Evolutionary conservation across 2,888 invertebrate species (phyloP).

Genomic region (Platycnemis pennipes): DNA sequence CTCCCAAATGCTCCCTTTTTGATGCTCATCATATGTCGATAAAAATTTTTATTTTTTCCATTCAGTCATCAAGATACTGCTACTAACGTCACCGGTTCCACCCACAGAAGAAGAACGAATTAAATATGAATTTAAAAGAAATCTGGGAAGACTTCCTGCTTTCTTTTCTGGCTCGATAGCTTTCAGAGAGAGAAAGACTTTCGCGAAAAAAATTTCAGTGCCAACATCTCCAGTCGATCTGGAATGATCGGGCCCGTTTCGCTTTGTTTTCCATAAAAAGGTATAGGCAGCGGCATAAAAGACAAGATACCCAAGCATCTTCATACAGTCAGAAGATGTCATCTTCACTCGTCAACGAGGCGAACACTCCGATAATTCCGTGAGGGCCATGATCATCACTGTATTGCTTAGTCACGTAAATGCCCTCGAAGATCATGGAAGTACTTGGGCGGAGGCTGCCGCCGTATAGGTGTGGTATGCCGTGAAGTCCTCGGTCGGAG

Average conservation of each 20-base stretch:
- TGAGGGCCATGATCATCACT: neutral
- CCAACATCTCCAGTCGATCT: neutral
- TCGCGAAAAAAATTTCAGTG: neutral
- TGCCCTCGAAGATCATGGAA: neutral
- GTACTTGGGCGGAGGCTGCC: neutral
- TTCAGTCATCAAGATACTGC: neutral
- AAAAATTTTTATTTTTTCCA: neutral
- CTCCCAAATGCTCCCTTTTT: no score
- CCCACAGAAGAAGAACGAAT: neutral
- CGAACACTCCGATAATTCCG: neutral
- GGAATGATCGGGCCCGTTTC: neutral
- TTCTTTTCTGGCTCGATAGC: neutral
- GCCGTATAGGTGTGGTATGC: neutral
- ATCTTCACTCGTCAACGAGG: neutral
- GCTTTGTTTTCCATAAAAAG: neutral
- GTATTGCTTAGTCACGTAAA: slow-evolving; percentile 24
- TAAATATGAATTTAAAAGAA: neutral
- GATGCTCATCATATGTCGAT: neutral
- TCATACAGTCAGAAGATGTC: neutral
- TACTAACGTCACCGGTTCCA: neutral
- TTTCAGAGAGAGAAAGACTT: neutral
- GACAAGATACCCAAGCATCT: neutral
- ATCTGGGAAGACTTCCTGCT: neutral
- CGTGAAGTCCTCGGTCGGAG: neutral
- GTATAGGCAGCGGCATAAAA: neutral